Evolutionary conservation across 2,797 vertebrate species (phyloP).

Genomic region (Alca torda): DNA sequence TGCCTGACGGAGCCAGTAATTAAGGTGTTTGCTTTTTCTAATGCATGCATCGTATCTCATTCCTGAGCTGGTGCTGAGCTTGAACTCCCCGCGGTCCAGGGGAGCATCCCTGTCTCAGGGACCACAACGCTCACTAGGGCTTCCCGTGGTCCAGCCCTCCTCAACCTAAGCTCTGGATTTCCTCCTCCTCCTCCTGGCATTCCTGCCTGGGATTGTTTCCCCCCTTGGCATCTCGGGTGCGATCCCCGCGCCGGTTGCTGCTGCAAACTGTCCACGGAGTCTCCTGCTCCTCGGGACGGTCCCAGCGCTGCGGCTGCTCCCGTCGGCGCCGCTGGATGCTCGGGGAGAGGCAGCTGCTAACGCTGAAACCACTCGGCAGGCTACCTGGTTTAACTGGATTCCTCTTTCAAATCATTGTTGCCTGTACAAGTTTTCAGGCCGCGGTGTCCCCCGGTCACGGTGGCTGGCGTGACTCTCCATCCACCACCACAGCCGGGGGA

Average conservation of each 20-base stretch:
- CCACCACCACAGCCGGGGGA: background rate
- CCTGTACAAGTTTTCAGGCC: background rate
- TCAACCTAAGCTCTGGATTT: background rate
- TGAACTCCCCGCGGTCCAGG: background rate
- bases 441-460: fast-evolving
- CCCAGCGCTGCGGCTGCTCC: background rate
- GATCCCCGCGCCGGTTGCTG: background rate
- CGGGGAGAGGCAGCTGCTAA: background rate
- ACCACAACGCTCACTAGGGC: too few species aligned
- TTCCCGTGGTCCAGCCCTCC: background rate
- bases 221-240: background rate
- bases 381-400: background rate
- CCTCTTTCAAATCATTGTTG: background rate
- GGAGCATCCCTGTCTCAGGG: background rate
- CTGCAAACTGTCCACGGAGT: background rate
- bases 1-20: fast-evolving
- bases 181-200: background rate
- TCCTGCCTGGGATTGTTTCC: background rate
- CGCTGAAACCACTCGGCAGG: fast-evolving
- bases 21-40: background rate
- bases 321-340: fast-evolving
- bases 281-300: background rate
- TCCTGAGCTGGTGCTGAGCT: background rate
- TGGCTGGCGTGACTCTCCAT: fast-evolving
- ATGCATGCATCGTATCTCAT: fast-evolving